These are phyloP conservation scores for Halcyon malimbica DNA, from an alignment of 2,113 vertebrate species.

Conservation along the genomic window DNA sequence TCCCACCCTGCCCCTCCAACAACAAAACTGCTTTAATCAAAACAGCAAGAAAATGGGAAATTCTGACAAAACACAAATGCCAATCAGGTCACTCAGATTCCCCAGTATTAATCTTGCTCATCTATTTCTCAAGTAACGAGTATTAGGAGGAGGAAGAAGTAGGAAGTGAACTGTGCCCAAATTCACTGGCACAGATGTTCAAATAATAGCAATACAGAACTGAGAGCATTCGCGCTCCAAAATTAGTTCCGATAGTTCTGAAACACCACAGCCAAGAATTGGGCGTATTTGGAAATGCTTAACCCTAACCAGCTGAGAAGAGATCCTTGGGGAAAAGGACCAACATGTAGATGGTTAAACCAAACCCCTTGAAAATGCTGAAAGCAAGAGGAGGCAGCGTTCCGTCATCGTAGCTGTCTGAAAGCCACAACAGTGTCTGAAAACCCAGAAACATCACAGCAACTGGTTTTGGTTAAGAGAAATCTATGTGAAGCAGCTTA, in stretches of 20 bases:
- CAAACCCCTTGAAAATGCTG: background rate
- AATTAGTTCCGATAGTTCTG: background rate
- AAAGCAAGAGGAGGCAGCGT: constrained; percentile 6
- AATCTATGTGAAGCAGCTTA: background rate
- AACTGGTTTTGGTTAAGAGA: background rate
- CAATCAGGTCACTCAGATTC: background rate
- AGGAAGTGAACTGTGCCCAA: background rate
- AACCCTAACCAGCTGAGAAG: background rate
- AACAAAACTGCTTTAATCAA: background rate
- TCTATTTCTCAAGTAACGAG: background rate
- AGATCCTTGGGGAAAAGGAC: background rate
- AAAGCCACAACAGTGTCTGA: background rate
- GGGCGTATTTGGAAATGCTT: background rate
- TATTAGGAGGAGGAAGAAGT: background rate
- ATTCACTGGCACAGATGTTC: background rate
- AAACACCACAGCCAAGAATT: background rate
- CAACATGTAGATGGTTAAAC: background rate
- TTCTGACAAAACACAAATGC: background rate
- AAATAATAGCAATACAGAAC: background rate
- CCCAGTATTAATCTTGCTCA: background rate
- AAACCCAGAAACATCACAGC: background rate
- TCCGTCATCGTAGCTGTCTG: background rate
- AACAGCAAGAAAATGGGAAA: background rate
- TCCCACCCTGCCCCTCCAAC: background rate
- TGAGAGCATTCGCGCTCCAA: background rate